Evolutionary conservation across 35 echinoderm and acorn worm genomes (phyloP).

Genomic region (Eucidaris tribuloides): DNA sequence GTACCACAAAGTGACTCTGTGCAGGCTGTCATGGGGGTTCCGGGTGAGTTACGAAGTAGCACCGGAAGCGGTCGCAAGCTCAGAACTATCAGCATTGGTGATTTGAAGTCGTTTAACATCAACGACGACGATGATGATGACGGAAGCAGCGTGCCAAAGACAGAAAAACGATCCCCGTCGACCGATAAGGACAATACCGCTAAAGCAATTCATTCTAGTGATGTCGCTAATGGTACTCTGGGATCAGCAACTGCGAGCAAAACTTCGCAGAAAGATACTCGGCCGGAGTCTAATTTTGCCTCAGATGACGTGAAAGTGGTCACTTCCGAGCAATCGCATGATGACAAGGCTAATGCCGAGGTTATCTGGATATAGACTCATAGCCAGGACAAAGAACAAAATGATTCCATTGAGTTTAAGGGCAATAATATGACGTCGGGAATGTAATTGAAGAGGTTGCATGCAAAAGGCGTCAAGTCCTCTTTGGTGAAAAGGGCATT

Average conservation of each 20-base stretch:
- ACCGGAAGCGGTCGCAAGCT: neutral
- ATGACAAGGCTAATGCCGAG: neutral
- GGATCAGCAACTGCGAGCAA: neutral
- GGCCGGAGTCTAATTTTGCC: neutral
- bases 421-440: too few relatives aligned
- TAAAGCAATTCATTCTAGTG: neutral
- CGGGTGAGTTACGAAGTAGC: too few relatives aligned
- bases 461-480: too few relatives aligned
- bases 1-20: too few relatives aligned
- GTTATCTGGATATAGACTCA: neutral
- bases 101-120: neutral
- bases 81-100: constrained; percentile 25
- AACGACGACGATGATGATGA: neutral
- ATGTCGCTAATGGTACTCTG: neutral
- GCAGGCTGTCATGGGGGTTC: too few relatives aligned
- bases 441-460: too few relatives aligned
- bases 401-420: too few relatives aligned
- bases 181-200: neutral
- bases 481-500: too few relatives aligned
- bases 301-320: neutral
- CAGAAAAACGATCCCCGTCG: neutral
- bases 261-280: neutral
- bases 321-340: too few relatives aligned
- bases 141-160: neutral
- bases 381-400: too few relatives aligned